Percentiles rank a stretch among this genome's conserved stretches.
Evolutionary conservation across 2,797 vertebrate species (phyloP).

Genomic region (Sebastes oblongus): DNA sequence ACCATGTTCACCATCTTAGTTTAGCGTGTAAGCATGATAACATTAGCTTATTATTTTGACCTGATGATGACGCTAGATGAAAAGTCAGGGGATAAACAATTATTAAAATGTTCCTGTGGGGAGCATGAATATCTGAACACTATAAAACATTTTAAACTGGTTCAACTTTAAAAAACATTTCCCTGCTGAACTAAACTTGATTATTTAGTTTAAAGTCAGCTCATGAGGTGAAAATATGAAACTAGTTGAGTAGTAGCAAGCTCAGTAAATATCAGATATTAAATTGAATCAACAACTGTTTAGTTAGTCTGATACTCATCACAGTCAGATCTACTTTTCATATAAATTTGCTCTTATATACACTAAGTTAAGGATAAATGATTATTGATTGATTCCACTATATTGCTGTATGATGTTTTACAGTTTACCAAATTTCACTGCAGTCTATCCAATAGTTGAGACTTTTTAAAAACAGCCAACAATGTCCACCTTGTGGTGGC

Average conservation of each 20-base stretch:
- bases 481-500: neutral
- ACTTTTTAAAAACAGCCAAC: neutral
- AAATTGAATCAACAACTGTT: neutral
- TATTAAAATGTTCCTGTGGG: neutral
- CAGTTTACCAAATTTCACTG: neutral
- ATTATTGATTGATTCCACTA: neutral
- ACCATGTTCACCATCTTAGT: too few species aligned
- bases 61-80: neutral
- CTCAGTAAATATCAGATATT: neutral
- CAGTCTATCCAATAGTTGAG: neutral
- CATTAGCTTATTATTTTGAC: neutral
- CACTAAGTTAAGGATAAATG: neutral
- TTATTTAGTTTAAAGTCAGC: neutral
- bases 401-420: neutral
- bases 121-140: neutral
- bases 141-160: neutral
- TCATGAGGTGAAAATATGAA: neutral
- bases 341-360: neutral
- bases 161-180: neutral
- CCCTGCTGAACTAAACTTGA: neutral
- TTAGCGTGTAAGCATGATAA: too few species aligned
- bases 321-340: neutral
- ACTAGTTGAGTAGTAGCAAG: neutral
- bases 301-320: neutral
- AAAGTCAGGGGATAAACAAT: neutral